These are phyloP conservation scores for Drosophila busckii DNA, from an alignment of 1,140 invertebrate genomes.

Conservation along the genomic window DNA sequence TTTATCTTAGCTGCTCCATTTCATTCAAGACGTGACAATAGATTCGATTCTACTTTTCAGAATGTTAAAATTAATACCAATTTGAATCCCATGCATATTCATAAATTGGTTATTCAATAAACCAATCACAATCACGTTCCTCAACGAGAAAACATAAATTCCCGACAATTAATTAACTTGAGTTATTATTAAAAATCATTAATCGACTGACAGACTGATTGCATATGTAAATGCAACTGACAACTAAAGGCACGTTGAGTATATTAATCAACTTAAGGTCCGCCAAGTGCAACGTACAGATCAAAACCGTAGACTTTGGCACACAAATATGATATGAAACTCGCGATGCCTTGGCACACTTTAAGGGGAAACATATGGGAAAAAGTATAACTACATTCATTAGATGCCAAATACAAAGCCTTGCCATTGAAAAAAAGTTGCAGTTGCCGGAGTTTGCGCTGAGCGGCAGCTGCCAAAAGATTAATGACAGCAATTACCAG, in stretches of 20 bases:
- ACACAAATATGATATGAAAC: slow-evolving; percentile 77
- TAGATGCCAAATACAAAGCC: slow-evolving; percentile 61
- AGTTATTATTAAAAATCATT: too few relatives aligned
- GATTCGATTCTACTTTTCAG: too few relatives aligned
- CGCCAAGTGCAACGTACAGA: too few relatives aligned
- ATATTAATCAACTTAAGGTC: slow-evolving; percentile 64
- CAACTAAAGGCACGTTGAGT: slow-evolving; percentile 47
- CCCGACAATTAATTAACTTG: too few relatives aligned
- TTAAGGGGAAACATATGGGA: slow-evolving; percentile 62
- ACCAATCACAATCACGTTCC: too few relatives aligned
- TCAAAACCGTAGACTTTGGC: slow-evolving; percentile 65
- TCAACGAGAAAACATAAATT: too few relatives aligned
- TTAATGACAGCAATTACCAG: slow-evolving; percentile 71
- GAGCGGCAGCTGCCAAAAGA: slow-evolving; percentile 51
- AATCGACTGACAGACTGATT: slow-evolving; percentile 41
- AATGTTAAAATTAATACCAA: too few relatives aligned
- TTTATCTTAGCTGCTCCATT: too few relatives aligned
- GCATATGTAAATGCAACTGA: slow-evolving; percentile 59
- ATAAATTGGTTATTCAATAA: slow-evolving; percentile 26
- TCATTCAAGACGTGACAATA: too few relatives aligned
- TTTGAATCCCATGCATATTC: too few relatives aligned
- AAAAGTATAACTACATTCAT: slow-evolving; percentile 75
- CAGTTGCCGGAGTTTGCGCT: slow-evolving; percentile 13
- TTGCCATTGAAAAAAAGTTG: slow-evolving; percentile 67
- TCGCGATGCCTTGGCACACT: slow-evolving; percentile 50